Evolutionary conservation across 2,113 vertebrate species (phyloP), one percentile per base, ranked within the genome.

Genomic region (Tamias sibiricus): DNA sequence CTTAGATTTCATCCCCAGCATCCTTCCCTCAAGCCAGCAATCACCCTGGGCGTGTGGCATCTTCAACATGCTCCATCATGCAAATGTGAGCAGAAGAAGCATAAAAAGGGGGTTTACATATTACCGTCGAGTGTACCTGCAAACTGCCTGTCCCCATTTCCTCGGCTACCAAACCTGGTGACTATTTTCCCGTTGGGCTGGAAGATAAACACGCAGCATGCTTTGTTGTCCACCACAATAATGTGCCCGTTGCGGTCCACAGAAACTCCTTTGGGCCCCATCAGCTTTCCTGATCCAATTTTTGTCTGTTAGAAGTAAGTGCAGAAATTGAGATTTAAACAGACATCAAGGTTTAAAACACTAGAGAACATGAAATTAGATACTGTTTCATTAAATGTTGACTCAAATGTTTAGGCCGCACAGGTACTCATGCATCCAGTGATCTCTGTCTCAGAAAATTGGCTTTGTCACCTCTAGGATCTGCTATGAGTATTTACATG

Each of bases 191-290:
- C 99, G 0, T 99, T 99, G 7, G 99, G 99, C 97, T 99, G 99
- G 97, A 99, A 99, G 98, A 99, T 99, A 97, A 99, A 99, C 86
- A 99, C 99, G 40, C 99, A 99, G 98, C 99, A 99, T 13, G 99
- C 99, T 98, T 99, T 99, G 98, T 99, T 99, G 98, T 99, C 99
- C 88, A 99, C 99, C 84, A 99, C 99, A 37, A 99, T 99, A 95
- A 99, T 98, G 98, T 99, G 99, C 37, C 99, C 99, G 0, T 99
- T 99, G 59, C 99, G 99, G 98, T 99, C 99, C 98, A 99, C 99
- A 0, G 99, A 99, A 88, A 99, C 99, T 6, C 99, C 99, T 98
- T 99, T 99, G 44, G 99, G 99, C 52, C 99, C 99, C 99, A 99
- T 99, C 96, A 99, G 98, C 98, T 99, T 99, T 96, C 99, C 99